phyloP scores from a whole-genome alignment of 2,888 invertebrate genomes.

The Lymantria monacha region DNA sequence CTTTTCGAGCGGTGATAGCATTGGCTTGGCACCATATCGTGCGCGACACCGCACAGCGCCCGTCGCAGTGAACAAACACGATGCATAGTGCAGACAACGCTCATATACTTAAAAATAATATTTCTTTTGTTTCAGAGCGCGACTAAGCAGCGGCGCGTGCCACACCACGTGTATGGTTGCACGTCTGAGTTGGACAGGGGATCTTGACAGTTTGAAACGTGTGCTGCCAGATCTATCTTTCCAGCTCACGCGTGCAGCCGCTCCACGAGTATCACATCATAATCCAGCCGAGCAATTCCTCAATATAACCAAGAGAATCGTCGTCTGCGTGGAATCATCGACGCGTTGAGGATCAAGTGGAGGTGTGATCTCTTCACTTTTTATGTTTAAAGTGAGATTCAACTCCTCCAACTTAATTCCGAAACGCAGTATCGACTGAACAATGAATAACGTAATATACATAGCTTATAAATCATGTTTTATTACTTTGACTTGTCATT shows the following conservation, averaged over 20 bases:
- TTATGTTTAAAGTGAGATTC: conserved; percentile 82
- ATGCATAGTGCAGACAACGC: conserved; percentile 29
- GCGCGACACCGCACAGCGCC: conserved; percentile 49
- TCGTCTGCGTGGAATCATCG: conserved; percentile 1
- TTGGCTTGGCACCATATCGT: conserved; percentile 54
- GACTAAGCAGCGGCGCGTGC: conserved; percentile 3
- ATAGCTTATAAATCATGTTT: background rate
- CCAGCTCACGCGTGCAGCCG: conserved; percentile 79
- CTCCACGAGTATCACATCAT: conserved; percentile 20
- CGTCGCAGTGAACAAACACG: conserved; percentile 62
- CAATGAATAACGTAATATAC: background rate
- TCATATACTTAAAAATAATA: conserved; percentile 33
- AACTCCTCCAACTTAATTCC: conserved; percentile 83
- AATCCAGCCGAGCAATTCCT: background rate
- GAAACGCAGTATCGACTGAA: conserved; percentile 52
- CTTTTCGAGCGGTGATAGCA: conserved; percentile 76
- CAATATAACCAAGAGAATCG: background rate
- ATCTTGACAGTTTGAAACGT: conserved; percentile 76
- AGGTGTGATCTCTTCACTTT: conserved; percentile 84
- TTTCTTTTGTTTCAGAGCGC: conserved; percentile 52
- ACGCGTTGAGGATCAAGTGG: conserved; percentile 78
- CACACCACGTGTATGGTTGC: conserved; percentile 46
- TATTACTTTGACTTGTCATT: background rate
- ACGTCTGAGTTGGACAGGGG: conserved; percentile 82
- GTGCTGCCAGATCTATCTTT: conserved; percentile 83